Evolutionary conservation across 2,113 vertebrate genomes (phyloP).

Genomic region (Tinamus guttatus): DNA sequence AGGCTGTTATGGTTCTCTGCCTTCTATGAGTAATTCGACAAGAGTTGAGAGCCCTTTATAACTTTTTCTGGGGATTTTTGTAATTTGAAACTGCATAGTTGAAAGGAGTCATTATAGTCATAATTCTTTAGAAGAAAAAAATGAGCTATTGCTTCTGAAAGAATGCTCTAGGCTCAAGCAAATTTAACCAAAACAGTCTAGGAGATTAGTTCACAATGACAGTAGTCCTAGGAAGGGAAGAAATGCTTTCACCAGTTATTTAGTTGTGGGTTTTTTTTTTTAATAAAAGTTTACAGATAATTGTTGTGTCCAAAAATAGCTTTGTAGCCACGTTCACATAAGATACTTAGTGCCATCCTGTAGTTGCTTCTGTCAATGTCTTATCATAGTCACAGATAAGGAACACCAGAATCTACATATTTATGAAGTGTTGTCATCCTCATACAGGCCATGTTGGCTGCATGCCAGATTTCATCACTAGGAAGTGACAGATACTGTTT

Average conservation of each 20-base stretch:
- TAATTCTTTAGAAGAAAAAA: constrained; percentile 29
- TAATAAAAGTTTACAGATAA: constrained; percentile 18
- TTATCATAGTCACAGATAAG: constrained; percentile 64
- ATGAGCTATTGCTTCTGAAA: constrained; percentile 40
- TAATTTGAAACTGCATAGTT: not conserved
- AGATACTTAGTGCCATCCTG: constrained; percentile 27
- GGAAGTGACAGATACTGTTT: constrained; percentile 70
- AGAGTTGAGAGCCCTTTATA: constrained; percentile 44
- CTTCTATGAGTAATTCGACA: constrained; percentile 46
- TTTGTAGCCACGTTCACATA: constrained; percentile 28
- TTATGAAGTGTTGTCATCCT: constrained; percentile 70
- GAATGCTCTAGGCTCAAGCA: not conserved
- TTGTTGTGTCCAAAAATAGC: constrained; percentile 45
- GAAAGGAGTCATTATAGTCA: constrained; percentile 58
- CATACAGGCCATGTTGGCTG: constrained; percentile 80
- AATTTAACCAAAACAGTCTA: not conserved
- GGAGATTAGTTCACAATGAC: not conserved
- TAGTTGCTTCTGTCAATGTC: constrained; percentile 70
- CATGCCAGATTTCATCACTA: constrained; percentile 82
- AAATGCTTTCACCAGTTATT: not conserved
- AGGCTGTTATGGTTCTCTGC: constrained; percentile 31
- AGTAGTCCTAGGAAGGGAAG: not conserved
- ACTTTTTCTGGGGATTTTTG: not conserved
- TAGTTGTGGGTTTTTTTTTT: not conserved
- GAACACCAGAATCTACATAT: constrained; percentile 56